Base-by-base conservation (phyloP, 2,797 vertebrate genomes). In the Thunnus albacares region DNA sequence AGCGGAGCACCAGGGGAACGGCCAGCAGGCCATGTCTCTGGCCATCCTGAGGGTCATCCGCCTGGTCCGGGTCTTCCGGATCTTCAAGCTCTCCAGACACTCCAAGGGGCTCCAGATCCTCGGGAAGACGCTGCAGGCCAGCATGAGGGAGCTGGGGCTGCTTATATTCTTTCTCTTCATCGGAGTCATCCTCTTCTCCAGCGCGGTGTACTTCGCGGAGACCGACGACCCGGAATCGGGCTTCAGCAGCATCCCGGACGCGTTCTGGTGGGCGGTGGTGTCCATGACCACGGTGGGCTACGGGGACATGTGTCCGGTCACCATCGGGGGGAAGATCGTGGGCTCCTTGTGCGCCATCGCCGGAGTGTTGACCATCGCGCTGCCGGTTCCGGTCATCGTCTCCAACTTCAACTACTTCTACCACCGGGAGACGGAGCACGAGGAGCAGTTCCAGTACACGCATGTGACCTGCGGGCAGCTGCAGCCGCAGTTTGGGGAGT, bases 391-490 rank as follows among this genome's bases (percentile, higher is more conserved):
- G 0, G 97, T 99, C 73, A 98, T 99, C 0, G 97, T 99, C 24
- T 98, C 97, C 86, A 99, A 99, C 94, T 99, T 98, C 93, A 98
- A 98, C 93, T 98, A 99, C 94, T 98, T 99, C 93, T 99, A 99
- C 88, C 97, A 98, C 92, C 95, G 97, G 3, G 97, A 98, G 93
- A 98, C 97, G 0, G 98, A 98, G 85, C 96, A 97, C 24, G 97
- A 98, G 90, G 98, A 99, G 81, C 97, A 97, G 85, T 94, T 96
- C 65, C 96, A 97, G 89, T 98, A 98, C 85, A 97, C 96, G 20
- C 98, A 99, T 0, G 97, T 99, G 63, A 98, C 97, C 1, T 99
- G 98, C 51, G 97, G 97, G 4, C 97, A 98, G 90, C 93, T 90
- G 72, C 95, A 93, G 62, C 93, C 91, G 17, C 90, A 94, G 8